These are phyloP conservation scores for Gastrophysa polygoni DNA, from an alignment of 2,888 invertebrate genomes.

Conservation along the genomic window DNA sequence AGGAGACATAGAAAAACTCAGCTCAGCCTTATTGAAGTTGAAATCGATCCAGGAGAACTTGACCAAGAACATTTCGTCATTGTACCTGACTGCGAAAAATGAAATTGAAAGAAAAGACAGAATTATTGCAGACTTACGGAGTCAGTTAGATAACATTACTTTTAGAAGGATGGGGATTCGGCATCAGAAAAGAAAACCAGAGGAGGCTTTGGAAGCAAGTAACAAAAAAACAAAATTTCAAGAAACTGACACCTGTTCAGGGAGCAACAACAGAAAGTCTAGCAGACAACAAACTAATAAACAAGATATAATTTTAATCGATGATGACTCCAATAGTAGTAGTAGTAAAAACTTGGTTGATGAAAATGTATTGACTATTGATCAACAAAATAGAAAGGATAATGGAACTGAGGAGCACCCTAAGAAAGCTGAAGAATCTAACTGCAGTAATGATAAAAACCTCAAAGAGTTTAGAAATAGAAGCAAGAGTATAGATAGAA, in stretches of 20 bases:
- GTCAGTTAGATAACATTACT: slow-evolving; percentile 50
- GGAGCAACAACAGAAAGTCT: no score
- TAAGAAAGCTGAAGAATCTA: no score
- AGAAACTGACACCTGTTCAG: no score
- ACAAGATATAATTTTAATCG: not conserved
- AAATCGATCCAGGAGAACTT: slow-evolving; percentile 52
- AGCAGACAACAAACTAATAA: no score
- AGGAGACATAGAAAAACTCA: slow-evolving; percentile 25
- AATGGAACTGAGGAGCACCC: no score
- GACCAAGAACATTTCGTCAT: slow-evolving; percentile 57
- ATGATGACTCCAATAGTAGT: not conserved
- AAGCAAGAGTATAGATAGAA: not conserved
- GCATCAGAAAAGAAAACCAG: not conserved
- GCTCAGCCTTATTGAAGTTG: slow-evolving; percentile 44
- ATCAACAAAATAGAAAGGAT: not conserved
- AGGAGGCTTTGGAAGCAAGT: not conserved
- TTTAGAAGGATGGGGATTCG: slow-evolving; percentile 42
- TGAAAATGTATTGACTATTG: not conserved
- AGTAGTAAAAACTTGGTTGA: not conserved
- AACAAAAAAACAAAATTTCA: not conserved
- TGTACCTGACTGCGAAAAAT: slow-evolving; percentile 59
- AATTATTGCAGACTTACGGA: slow-evolving; percentile 57
- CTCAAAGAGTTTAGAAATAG: not conserved
- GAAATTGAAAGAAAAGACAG: slow-evolving; percentile 61
- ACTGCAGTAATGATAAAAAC: no score